These are phyloP conservation scores for Cinclus mexicanus DNA, from an alignment of 2,113 vertebrate species.

Conservation along the genomic window DNA sequence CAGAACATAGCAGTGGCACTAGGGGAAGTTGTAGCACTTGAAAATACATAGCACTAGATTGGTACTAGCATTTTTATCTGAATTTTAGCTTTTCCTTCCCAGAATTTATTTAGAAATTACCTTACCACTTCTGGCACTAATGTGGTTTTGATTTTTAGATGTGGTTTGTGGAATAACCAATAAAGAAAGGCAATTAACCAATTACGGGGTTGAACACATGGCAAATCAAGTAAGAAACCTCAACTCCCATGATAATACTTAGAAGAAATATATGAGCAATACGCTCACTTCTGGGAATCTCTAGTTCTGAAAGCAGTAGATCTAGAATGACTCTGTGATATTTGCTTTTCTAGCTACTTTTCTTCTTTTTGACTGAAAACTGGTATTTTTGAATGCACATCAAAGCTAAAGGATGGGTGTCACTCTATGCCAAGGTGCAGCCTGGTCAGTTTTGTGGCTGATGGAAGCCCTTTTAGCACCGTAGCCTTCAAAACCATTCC, in stretches of 20 bases:
- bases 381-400: neutral
- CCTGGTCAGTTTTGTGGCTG: neutral
- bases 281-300: neutral
- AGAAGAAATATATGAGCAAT: neutral
- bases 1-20: neutral
- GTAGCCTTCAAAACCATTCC: neutral
- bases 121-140: neutral
- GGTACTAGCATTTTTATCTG: neutral
- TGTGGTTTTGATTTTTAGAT: neutral
- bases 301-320: neutral
- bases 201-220: neutral
- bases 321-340: neutral
- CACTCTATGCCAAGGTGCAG: neutral
- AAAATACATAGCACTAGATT: neutral
- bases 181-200: constrained; percentile 20
- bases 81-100: neutral
- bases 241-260: neutral
- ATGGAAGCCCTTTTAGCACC: neutral
- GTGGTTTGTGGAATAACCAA: constrained; percentile 33
- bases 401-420: neutral
- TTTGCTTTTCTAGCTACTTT: neutral
- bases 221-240: constrained; percentile 14
- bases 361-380: neutral
- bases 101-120: constrained; percentile 17
- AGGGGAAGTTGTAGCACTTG: neutral